phyloP scores from a whole-genome alignment of 2,888 invertebrate genomes.

The Melinaea marsaeus region DNA sequence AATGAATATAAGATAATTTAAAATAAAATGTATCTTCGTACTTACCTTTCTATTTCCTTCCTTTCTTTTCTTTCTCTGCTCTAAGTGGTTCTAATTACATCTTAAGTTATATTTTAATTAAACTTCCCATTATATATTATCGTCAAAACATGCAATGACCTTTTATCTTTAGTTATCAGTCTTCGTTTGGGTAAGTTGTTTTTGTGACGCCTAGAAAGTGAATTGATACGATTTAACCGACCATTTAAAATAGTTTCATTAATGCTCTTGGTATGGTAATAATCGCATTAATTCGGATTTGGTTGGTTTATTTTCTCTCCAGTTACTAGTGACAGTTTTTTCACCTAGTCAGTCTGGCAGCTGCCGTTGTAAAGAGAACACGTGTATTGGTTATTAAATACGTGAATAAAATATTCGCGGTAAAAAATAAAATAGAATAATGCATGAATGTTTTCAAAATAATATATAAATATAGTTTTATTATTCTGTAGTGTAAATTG shows the following conservation, averaged over 20 bases:
- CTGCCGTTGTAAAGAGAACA: constrained; percentile 37
- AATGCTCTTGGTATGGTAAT: constrained; percentile 40
- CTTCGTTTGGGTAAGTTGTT: constrained; percentile 35
- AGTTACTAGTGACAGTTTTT: constrained; percentile 52
- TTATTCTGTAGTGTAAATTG: no score
- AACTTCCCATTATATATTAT: no score
- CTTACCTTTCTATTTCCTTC: no score
- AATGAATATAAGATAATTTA: no score
- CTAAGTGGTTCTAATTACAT: no score
- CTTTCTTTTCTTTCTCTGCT: no score
- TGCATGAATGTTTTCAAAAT: neutral
- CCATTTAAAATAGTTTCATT: constrained; percentile 43
- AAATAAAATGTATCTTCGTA: no score
- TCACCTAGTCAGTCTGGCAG: constrained; percentile 52
- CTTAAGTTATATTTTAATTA: no score
- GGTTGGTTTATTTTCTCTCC: constrained; percentile 65
- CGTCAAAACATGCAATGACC: constrained; percentile 23
- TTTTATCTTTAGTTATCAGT: constrained; percentile 32
- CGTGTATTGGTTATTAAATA: constrained; percentile 34
- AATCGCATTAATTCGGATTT: constrained; percentile 54
- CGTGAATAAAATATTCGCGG: constrained; percentile 30
- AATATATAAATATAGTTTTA: no score
- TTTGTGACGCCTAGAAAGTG: constrained; percentile 56
- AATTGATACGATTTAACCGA: constrained; percentile 49
- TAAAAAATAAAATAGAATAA: constrained; percentile 11